These are phyloP conservation scores for Accipiter superciliosus DNA, from an alignment of 2,797 vertebrate genomes.

Conservation along the genomic window DNA sequence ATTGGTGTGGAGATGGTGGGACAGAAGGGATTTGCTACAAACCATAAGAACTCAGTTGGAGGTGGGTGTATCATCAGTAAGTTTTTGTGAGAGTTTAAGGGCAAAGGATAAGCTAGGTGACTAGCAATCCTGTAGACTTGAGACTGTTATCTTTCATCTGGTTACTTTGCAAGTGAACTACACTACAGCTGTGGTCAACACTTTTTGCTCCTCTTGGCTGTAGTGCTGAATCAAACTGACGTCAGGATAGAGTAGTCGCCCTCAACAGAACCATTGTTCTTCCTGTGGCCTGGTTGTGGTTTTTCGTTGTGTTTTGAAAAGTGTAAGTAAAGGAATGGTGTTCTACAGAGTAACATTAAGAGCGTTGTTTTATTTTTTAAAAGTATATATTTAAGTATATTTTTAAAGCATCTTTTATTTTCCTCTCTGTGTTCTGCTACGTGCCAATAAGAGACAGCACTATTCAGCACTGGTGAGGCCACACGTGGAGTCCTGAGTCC, in stretches of 20 bases:
- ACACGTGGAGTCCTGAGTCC: background rate
- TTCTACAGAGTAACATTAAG: background rate
- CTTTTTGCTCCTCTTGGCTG: background rate
- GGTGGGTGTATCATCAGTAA: background rate
- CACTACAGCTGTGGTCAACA: fast-evolving
- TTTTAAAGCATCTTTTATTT: background rate
- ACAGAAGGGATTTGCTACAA: background rate
- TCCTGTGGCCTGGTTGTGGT: background rate
- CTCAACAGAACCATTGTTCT: background rate
- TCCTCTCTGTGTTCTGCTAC: background rate
- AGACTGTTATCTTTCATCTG: fast-evolving
- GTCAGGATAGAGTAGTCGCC: background rate
- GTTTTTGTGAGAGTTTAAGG: background rate
- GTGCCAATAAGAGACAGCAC: fast-evolving
- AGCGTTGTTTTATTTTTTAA: background rate
- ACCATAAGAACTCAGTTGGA: background rate
- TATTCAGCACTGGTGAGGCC: background rate
- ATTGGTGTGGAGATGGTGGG: background rate
- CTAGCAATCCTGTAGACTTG: background rate
- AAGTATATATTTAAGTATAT: background rate
- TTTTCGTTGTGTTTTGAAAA: background rate
- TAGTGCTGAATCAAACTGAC: background rate
- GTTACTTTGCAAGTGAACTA: background rate
- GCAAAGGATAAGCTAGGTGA: background rate
- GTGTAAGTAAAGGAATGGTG: background rate